Evolutionary conservation across 2,797 vertebrate species (phyloP).

Genomic region (Hypotaenidia okinawae): DNA sequence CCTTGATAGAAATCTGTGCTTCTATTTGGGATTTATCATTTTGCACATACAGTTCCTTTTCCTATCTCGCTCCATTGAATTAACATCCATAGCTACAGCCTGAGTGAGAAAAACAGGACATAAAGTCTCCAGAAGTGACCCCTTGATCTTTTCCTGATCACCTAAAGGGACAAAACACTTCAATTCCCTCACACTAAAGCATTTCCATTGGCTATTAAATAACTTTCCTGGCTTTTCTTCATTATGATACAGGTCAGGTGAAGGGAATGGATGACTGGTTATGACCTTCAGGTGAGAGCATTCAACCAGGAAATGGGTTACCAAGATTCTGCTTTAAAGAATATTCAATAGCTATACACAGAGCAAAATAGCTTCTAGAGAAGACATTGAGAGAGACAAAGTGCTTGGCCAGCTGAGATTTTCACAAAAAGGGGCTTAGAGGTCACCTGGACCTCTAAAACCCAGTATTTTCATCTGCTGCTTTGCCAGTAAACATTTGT

Average conservation of each 20-base stretch:
- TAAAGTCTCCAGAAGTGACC: background rate
- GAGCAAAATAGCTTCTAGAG: background rate
- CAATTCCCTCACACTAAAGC: background rate
- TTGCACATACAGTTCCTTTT: background rate
- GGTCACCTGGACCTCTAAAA: background rate
- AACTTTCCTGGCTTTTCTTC: background rate
- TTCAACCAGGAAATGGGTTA: constrained; percentile 52
- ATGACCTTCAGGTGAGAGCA: constrained; percentile 39
- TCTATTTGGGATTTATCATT: background rate
- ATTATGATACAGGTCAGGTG: background rate
- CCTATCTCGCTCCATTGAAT: background rate
- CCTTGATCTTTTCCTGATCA: background rate
- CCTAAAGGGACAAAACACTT: background rate
- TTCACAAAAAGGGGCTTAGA: background rate
- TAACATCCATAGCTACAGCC: background rate
- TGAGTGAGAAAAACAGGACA: background rate
- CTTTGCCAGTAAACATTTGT: background rate
- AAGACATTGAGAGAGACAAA: background rate
- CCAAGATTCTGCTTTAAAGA: constrained; percentile 50
- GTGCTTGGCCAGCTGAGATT: background rate
- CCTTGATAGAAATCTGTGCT: background rate
- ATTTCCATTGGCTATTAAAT: background rate
- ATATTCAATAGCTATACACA: constrained; percentile 15
- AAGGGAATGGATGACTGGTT: background rate
- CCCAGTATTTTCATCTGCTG: background rate